These are phyloP conservation scores for Drosophila parabipectinata DNA, from an alignment of 1,140 invertebrate species.

Conservation along the genomic window DNA sequence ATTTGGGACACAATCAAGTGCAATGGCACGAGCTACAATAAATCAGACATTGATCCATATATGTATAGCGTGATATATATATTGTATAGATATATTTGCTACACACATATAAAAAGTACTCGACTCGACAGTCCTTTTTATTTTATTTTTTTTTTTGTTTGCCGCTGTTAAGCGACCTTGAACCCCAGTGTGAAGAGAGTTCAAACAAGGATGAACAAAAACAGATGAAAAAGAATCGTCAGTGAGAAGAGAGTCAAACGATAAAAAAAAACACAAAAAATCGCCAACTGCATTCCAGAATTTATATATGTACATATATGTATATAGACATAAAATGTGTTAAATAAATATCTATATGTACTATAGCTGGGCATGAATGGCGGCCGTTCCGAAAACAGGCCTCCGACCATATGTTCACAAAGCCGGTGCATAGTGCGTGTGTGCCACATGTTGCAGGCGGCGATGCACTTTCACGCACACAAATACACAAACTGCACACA, in stretches of 20 bases:
- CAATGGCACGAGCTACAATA: conserved; percentile 77
- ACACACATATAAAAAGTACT: conserved; percentile 51
- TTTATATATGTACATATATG: conserved; percentile 53
- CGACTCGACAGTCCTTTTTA: conserved; percentile 45
- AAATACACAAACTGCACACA: conserved; percentile 59
- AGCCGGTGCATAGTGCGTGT: conserved; percentile 75
- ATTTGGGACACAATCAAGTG: conserved; percentile 82
- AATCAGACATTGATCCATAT: conserved; percentile 82
- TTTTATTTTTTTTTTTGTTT: conserved; percentile 31
- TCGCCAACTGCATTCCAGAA: conserved; percentile 18
- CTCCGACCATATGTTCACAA: conserved; percentile 60
- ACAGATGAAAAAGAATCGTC: conserved; percentile 52
- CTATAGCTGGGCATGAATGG: conserved; percentile 36
- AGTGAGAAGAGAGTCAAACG: conserved; percentile 27
- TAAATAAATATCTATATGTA: conserved; percentile 71
- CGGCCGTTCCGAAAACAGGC: conserved; percentile 36
- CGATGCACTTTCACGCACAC: conserved; percentile 39
- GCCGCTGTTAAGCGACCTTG: conserved; percentile 66
- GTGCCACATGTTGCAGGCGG: conserved; percentile 72
- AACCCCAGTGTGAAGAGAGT: conserved; percentile 66
- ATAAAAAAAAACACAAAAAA: conserved; percentile 30
- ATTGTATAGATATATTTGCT: conserved; percentile 35
- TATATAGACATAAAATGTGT: conserved; percentile 73
- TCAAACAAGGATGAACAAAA: conserved; percentile 76
- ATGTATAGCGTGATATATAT: conserved; percentile 43